A percentile compares a stretch with the other conserved stretches of the same genome.
Conservation (phyloP, 2,797 vertebrate genomes). For the Pipistrellus pygmaeus region DNA sequence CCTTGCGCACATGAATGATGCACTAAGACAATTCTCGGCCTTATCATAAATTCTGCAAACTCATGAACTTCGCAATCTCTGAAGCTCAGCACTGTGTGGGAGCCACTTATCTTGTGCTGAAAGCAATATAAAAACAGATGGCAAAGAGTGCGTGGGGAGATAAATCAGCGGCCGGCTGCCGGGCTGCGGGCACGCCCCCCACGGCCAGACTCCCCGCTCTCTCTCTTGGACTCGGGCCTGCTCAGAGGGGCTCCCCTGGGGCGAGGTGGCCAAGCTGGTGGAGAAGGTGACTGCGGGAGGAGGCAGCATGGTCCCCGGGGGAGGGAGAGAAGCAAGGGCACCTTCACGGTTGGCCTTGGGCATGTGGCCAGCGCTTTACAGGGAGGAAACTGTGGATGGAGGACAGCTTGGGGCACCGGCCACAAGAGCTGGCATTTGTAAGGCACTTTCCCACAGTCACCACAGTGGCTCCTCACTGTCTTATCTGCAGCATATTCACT, state of each 20-base stretch:
- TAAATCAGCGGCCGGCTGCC: constrained; percentile 78
- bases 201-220: constrained; percentile 44
- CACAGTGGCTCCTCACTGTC: not conserved
- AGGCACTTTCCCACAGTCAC: not conserved
- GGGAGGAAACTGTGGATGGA: not conserved
- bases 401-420: not conserved
- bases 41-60: constrained; percentile 85
- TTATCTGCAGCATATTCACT: not conserved
- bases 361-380: not conserved
- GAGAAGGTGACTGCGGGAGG: not conserved
- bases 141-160: constrained; percentile 79
- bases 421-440: too few species aligned
- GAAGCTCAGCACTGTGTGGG: constrained; percentile 82
- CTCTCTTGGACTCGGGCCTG: constrained; percentile 29
- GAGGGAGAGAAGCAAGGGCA: not conserved
- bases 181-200: not conserved
- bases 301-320: not conserved
- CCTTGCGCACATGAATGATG: constrained; percentile 79
- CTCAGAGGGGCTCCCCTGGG: not conserved
- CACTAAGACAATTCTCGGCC: constrained; percentile 82
- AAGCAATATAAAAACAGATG: constrained; percentile 86
- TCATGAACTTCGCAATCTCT: constrained; percentile 84
- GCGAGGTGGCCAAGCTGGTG: not conserved
- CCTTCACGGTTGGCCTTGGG: constrained; percentile 29
- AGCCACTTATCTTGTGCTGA: constrained; percentile 85